Evolutionary conservation across 2,797 vertebrate genomes (phyloP).

Genomic region (Cephalopachus bancanus): DNA sequence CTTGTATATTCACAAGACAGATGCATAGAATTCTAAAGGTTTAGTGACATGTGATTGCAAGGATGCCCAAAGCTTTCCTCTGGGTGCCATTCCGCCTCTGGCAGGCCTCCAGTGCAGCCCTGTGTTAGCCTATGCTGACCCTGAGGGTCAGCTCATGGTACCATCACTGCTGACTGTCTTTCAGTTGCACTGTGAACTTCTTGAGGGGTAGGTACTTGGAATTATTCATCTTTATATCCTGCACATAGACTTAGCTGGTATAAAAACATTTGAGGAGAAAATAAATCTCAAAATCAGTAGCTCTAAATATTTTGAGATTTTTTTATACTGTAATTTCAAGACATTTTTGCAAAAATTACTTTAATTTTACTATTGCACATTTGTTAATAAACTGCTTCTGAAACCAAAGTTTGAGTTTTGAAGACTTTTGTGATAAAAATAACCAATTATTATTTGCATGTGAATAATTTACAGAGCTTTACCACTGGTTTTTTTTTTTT

Average conservation of each 20-base stretch:
- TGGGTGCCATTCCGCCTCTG: accelerated
- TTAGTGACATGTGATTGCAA: slow-evolving; percentile 71
- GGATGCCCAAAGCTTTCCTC: neutral
- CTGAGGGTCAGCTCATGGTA: neutral
- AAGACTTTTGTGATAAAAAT: neutral
- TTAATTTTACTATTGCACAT: neutral
- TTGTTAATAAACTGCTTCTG: neutral
- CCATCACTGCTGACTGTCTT: neutral
- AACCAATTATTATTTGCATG: neutral
- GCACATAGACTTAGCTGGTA: neutral
- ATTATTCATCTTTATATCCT: neutral
- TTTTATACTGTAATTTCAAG: slow-evolving; percentile 45
- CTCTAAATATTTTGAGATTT: neutral
- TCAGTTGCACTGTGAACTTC: neutral
- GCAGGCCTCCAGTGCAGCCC: neutral
- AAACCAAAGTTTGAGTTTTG: neutral
- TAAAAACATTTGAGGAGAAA: neutral
- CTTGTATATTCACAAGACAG: neutral
- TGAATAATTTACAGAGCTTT: slow-evolving; percentile 7
- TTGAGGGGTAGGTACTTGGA: neutral
- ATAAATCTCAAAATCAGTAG: neutral
- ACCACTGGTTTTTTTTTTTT: too few relatives aligned
- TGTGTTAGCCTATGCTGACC: accelerated
- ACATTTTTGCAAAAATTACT: neutral
- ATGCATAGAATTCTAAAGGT: slow-evolving; percentile 60